A percentile compares a stretch with the other conserved stretches of the same genome.
These are phyloP conservation scores for Drosophila fulvimacula DNA, from an alignment of 2,888 invertebrate genomes.

Conservation along the genomic window DNA sequence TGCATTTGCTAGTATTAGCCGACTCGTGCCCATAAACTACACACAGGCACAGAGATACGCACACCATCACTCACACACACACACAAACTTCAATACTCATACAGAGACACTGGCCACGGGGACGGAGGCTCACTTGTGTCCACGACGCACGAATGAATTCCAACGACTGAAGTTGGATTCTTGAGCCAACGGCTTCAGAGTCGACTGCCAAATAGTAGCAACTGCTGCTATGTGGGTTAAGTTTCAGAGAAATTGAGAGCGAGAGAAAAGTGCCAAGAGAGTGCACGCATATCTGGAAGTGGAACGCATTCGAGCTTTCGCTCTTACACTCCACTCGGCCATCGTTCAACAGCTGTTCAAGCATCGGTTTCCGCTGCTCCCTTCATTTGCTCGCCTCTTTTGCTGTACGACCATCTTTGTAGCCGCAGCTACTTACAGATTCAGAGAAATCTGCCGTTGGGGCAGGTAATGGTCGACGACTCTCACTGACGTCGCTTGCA, in stretches of 20 bases:
- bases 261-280: neutral
- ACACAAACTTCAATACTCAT: conserved; percentile 8
- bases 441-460: conserved; percentile 52
- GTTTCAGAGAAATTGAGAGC: conserved; percentile 20
- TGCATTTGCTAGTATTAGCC: conserved; percentile 24
- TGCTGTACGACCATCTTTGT: conserved; percentile 24
- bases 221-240: conserved; percentile 58
- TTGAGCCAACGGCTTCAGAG: conserved; percentile 28
- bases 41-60: conserved; percentile 2
- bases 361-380: conserved; percentile 27
- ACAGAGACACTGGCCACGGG: conserved; percentile 20
- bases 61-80: conserved; percentile 13
- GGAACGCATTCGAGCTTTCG: conserved; percentile 55
- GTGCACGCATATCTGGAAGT: conserved; percentile 54
- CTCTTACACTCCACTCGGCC: conserved; percentile 31
- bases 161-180: conserved; percentile 78
- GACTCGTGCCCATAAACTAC: conserved; percentile 28
- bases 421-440: conserved; percentile 34
- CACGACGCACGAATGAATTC: conserved; percentile 82
- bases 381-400: conserved; percentile 1
- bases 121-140: conserved; percentile 56
- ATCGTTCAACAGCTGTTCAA: conserved; percentile 57
- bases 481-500: neutral
- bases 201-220: conserved; percentile 9
- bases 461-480: conserved; percentile 71